A percentile compares a stretch with the other conserved stretches of the same genome.
Evolutionary conservation across 2,113 vertebrate species (phyloP).

Genomic region (Arenaria interpres): DNA sequence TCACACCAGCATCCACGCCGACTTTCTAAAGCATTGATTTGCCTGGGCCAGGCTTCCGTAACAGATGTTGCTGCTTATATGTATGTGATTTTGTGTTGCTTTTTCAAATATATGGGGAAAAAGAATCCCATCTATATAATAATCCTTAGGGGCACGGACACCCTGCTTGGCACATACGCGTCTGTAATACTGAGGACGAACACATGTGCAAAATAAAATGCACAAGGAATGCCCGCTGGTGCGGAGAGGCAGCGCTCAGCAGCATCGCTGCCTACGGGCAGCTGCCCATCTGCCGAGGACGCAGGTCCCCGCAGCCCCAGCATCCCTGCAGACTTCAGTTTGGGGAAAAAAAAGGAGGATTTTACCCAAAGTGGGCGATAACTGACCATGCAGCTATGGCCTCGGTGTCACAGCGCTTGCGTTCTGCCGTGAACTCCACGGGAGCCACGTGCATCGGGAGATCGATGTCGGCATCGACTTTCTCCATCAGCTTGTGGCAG

Average conservation of each 20-base stretch:
- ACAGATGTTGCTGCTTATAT: constrained; percentile 1
- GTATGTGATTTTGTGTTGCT: neutral
- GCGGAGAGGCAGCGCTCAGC: neutral
- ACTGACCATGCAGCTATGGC: fast-evolving
- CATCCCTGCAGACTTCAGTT: neutral
- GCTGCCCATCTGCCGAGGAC: neutral
- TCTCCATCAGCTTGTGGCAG: neutral
- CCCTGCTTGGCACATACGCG: neutral
- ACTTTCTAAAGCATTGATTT: constrained; percentile 34
- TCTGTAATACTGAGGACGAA: neutral
- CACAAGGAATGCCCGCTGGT: neutral
- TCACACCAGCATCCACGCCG: neutral
- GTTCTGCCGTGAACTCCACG: neutral
- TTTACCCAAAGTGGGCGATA: neutral
- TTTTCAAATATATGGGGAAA: neutral
- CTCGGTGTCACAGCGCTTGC: too few species aligned
- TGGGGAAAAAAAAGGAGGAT: neutral
- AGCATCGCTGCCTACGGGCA: neutral
- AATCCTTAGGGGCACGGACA: neutral
- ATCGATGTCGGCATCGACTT: neutral
- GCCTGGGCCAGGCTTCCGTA: constrained; percentile 14
- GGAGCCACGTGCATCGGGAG: neutral
- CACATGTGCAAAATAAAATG: neutral
- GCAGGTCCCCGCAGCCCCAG: neutral
- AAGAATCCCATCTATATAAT: neutral